Evolutionary conservation across 2,888 invertebrate genomes (phyloP).

Genomic region (Pteria penguin): DNA sequence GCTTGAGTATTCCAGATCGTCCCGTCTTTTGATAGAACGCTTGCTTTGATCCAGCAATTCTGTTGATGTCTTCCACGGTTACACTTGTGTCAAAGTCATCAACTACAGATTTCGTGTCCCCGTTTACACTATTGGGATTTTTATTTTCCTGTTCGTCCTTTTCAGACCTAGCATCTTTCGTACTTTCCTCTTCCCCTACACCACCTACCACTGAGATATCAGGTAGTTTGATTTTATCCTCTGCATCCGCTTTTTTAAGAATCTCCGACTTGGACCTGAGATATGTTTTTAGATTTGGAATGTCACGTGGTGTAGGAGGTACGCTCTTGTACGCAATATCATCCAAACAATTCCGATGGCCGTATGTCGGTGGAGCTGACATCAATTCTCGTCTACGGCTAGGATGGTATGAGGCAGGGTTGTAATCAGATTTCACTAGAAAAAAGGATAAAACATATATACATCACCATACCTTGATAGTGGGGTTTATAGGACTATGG

Average conservation of each 20-base stretch:
- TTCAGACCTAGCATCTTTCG: conserved; percentile 2
- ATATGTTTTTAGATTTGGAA: conserved; percentile 19
- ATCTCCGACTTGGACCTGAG: conserved; percentile 27
- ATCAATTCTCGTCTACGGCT: conserved; percentile 32
- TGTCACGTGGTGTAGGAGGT: conserved; percentile 32
- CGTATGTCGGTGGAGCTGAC: conserved; percentile 41
- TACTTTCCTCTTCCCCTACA: conserved; percentile 2
- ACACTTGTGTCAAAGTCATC: conserved; percentile 35
- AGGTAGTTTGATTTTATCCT: conserved; percentile 3
- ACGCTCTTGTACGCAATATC: conserved; percentile 37
- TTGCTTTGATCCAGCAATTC: conserved; percentile 18
- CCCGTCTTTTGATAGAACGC: conserved; percentile 38
- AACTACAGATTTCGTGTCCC: neutral
- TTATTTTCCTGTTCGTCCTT: conserved; percentile 1
- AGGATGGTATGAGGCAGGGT: conserved; percentile 58
- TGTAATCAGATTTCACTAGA: conserved; percentile 63
- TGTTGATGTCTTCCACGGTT: conserved; percentile 31
- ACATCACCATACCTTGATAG: too few relatives aligned
- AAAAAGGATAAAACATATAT: conserved; percentile 1
- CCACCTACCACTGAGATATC: conserved; percentile 18
- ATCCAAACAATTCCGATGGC: conserved; percentile 34
- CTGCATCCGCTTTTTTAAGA: neutral
- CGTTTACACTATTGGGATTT: neutral
- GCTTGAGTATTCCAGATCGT: conserved; percentile 14
- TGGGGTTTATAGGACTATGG: too few relatives aligned